Conservation (phyloP, 2,797 vertebrate species). For the Semotilus atromaculatus region DNA sequence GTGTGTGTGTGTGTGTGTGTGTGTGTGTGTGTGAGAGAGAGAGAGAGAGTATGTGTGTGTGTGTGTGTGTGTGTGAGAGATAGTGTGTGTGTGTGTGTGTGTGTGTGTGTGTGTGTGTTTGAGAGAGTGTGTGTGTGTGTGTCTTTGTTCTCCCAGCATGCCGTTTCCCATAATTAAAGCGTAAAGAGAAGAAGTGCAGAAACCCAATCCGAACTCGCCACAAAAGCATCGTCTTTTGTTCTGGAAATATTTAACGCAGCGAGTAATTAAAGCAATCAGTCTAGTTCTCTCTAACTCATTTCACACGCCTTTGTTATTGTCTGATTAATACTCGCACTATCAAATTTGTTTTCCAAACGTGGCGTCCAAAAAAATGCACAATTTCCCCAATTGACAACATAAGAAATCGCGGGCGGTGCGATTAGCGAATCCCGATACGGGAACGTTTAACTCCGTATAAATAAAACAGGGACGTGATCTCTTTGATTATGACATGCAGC, state of each 20-base stretch:
- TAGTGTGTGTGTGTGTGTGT: too few species aligned
- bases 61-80: too few species aligned
- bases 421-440: conserved; percentile 39
- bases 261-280: conserved; percentile 59
- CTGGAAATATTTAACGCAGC: conserved; percentile 52
- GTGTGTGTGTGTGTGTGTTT: too few species aligned
- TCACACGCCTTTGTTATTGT: conserved; percentile 55
- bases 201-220: conserved; percentile 38
- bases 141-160: conserved; percentile 12
- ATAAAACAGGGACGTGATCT: conserved; percentile 25
- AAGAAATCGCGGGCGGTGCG: conserved; percentile 18
- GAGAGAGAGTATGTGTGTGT: too few species aligned
- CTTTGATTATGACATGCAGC: conserved; percentile 43
- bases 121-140: too few species aligned
- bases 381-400: conserved; percentile 42
- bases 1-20: too few species aligned
- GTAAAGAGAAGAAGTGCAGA: conserved; percentile 11
- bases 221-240: conserved; percentile 44
- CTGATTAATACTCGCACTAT: conserved; percentile 59
- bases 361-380: conserved; percentile 43
- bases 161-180: conserved; percentile 34
- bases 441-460: conserved; percentile 42
- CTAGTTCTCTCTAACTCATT: conserved; percentile 56
- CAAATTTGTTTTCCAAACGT: conserved; percentile 56
- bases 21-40: too few species aligned